phyloP scores from a whole-genome alignment of 2,113 vertebrate genomes.

The Pipra filicauda region DNA sequence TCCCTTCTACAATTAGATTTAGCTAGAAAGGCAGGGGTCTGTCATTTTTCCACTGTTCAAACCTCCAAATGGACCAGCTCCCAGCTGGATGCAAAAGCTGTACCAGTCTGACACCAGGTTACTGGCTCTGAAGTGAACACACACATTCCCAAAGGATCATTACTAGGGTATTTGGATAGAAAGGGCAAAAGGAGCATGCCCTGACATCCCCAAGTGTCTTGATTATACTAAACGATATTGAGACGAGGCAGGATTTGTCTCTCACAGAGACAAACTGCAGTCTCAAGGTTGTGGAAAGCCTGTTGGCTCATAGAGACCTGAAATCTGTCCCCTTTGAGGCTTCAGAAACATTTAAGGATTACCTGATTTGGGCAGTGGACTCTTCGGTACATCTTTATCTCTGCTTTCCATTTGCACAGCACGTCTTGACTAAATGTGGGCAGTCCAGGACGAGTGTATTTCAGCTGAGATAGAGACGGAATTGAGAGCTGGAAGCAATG shows the following conservation, averaged over 20 bases:
- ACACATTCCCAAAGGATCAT: neutral
- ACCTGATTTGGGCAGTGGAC: constrained; percentile 95
- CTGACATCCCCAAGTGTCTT: neutral
- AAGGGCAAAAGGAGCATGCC: neutral
- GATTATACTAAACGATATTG: neutral
- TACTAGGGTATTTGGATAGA: neutral
- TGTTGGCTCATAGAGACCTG: neutral
- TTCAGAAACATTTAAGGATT: neutral
- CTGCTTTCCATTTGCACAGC: constrained; percentile 91
- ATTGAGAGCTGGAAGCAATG: neutral
- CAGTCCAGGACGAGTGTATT: constrained; percentile 90
- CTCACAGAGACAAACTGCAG: neutral
- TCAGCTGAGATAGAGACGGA: constrained; percentile 76
- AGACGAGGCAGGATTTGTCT: neutral
- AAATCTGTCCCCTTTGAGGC: neutral
- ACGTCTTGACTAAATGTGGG: constrained; percentile 93
- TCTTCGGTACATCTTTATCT: constrained; percentile 90
- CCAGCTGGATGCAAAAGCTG: neutral
- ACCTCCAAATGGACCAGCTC: neutral
- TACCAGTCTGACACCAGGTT: neutral
- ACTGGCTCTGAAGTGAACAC: neutral
- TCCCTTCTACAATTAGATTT: neutral
- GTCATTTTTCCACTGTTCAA: neutral
- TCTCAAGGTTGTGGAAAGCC: neutral
- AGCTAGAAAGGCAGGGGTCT: neutral